Base-by-base conservation (phyloP, 2,888 invertebrate genomes). In the Gymnocheta viridis region DNA sequence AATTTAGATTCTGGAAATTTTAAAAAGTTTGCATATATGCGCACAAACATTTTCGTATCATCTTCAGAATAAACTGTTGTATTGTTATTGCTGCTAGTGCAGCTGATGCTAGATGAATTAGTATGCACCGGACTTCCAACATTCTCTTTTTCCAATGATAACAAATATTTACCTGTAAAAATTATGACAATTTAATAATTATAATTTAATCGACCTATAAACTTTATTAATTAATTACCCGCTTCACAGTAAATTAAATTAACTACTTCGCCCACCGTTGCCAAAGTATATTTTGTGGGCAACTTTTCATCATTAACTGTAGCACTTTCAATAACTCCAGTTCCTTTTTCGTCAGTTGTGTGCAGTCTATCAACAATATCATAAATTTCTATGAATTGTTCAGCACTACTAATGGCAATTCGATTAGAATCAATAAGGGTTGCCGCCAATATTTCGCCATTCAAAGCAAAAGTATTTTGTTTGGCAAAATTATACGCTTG, bases 11-110 rank as follows among this genome's bases (percentile, higher is more conserved):
- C 91, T 0, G 90, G 87, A 64, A 91, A 91, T 82, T 91, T 91
- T 89, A 89, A 91, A 95, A 96, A 96, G 89, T 96, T 95, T 3
- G 96, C 94, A 89, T 96, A 96, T 27, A 96, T 94, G 77, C 96
- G 93, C 86, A 95, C 95, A 82, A 91, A 91, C 90, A 91, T 89
- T 81, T 91, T 91, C 4, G 89, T 91, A 14, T 91, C 91, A 44
- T 91, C 91, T 66, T 91, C 91, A 4, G 92, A 87, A 90, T 92
- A 90, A 2, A 89, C 89, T 0, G 87, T 88, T 32, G 88, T 88
- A 29, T 70, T 87, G 49, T 86, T 92, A 91, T 17, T 93, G 88
- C 88, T 89, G 80, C 87, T 93, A 0, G 90, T 90, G 85, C 90
- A 90, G 54, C 90, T 90, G 10, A 90, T 90, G 66, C 89, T 88